Conservation (phyloP, 2,888 invertebrate species). For the Hybos culiciformis region DNA sequence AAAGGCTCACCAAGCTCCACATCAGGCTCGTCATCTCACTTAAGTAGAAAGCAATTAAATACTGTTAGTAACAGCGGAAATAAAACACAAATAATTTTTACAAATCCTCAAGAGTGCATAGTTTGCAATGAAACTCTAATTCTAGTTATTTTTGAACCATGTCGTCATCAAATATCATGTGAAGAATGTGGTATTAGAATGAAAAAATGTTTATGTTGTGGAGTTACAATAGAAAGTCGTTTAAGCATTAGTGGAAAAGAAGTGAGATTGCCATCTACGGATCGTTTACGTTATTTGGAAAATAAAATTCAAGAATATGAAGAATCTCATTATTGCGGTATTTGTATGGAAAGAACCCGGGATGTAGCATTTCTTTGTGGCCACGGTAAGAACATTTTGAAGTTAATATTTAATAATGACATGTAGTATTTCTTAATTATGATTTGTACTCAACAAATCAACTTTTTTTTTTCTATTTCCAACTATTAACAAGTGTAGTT, state of each 20-base stretch:
- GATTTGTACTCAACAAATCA: too few species aligned
- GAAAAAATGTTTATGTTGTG: conserved; percentile 63
- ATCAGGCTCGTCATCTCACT: too few species aligned
- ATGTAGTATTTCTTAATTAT: too few species aligned
- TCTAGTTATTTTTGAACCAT: conserved; percentile 55
- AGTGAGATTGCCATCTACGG: conserved; percentile 49
- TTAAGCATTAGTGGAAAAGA: conserved; percentile 40
- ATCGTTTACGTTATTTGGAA: conserved; percentile 51
- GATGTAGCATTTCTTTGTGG: conserved; percentile 82
- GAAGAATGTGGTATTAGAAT: conserved; percentile 61
- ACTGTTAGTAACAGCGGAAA: conserved; percentile 6
- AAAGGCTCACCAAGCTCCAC: too few species aligned
- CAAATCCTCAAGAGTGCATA: conserved; percentile 42
- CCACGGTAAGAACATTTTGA: too few species aligned
- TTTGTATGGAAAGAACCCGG: conserved; percentile 72
- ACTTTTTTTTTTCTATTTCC: too few species aligned
- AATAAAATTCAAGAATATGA: conserved; percentile 74
- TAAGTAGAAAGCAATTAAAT: too few species aligned
- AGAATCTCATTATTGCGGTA: conserved; percentile 71
- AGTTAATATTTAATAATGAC: too few species aligned
- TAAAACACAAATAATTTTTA: conserved; percentile 10
- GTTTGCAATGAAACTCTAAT: conserved; percentile 57
- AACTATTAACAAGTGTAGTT: too few species aligned
- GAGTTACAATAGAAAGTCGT: conserved; percentile 43
- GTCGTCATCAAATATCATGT: conserved; percentile 59